A percentile compares a stretch with the other conserved stretches of the same genome.
Conservation (phyloP, 35 echinoderm and acorn worm genomes). For the Amphiura filiformis region DNA sequence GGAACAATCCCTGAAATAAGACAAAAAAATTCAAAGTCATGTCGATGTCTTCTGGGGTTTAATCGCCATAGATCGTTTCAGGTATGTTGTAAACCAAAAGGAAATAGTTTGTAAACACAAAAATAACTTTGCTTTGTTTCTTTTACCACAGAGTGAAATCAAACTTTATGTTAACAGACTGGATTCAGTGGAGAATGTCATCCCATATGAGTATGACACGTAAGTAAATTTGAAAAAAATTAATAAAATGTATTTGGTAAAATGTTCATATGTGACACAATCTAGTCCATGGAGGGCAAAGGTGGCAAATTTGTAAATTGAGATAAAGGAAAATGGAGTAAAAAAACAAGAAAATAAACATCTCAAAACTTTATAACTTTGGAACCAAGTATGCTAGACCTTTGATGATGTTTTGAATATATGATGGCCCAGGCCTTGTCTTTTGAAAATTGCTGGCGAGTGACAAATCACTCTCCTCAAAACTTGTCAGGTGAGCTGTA, state of each 20-base stretch:
- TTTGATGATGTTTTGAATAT: no score
- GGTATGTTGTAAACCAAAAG: not conserved
- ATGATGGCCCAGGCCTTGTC: no score
- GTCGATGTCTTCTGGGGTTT: not conserved
- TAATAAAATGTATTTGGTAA: no score
- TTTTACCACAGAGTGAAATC: constrained; percentile 65
- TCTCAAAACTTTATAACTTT: no score
- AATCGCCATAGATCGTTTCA: not conserved
- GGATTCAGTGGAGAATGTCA: constrained; percentile 90
- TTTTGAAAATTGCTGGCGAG: no score
- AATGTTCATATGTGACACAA: not conserved
- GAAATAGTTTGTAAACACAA: not conserved
- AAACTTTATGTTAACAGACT: constrained; percentile 79
- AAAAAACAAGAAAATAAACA: no score
- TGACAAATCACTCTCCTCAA: no score
- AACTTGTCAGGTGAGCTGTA: no score
- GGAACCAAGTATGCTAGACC: no score
- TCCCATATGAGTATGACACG: constrained; percentile 97
- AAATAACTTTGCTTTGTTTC: constrained; percentile 2
- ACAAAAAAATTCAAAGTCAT: no score
- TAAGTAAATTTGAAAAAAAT: constrained; percentile 34
- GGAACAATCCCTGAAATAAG: not conserved
- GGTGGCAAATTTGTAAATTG: no score
- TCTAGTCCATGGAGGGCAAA: not conserved
- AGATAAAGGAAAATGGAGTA: not conserved